Conservation (phyloP, 92 coral and sea anemone genomes). For the Scolanthus callimorphus region DNA sequence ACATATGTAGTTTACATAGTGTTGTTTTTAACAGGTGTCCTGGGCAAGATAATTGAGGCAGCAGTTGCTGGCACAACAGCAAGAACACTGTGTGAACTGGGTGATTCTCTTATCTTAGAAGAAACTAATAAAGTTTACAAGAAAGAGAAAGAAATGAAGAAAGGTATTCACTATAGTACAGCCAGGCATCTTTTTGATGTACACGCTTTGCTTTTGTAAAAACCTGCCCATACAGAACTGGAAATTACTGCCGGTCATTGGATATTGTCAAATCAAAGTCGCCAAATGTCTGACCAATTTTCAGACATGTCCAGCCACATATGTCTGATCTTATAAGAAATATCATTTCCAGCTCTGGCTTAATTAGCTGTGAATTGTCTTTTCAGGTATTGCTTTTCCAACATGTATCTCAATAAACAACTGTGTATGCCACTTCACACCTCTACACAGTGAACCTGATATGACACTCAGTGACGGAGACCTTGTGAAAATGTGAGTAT, state of each 20-base stretch:
- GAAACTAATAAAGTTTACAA: conserved; percentile 91
- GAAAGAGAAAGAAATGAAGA: conserved; percentile 91
- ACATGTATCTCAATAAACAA: conserved; percentile 92
- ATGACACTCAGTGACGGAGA: conserved; percentile 75
- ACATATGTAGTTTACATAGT: too few species aligned
- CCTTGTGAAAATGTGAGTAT: conserved; percentile 88
- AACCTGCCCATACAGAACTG: too few species aligned
- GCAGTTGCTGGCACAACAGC: conserved; percentile 70
- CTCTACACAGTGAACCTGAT: conserved; percentile 81
- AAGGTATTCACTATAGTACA: too few species aligned
- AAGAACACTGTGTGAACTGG: conserved; percentile 81
- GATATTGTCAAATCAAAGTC: too few species aligned
- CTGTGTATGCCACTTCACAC: conserved; percentile 94
- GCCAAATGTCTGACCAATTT: too few species aligned
- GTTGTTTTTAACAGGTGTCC: conserved; percentile 75
- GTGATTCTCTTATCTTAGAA: conserved; percentile 77
- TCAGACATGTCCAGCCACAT: too few species aligned
- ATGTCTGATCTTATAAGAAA: too few species aligned
- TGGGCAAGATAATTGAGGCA: conserved; percentile 64
- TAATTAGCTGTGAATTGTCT: too few species aligned
- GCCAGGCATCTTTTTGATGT: too few species aligned
- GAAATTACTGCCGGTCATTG: too few species aligned
- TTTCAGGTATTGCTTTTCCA: conserved; percentile 92
- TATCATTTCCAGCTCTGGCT: too few species aligned
- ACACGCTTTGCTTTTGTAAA: too few species aligned